phyloP scores from a whole-genome alignment of 2,888 invertebrate genomes.

The Agrochola litura region DNA sequence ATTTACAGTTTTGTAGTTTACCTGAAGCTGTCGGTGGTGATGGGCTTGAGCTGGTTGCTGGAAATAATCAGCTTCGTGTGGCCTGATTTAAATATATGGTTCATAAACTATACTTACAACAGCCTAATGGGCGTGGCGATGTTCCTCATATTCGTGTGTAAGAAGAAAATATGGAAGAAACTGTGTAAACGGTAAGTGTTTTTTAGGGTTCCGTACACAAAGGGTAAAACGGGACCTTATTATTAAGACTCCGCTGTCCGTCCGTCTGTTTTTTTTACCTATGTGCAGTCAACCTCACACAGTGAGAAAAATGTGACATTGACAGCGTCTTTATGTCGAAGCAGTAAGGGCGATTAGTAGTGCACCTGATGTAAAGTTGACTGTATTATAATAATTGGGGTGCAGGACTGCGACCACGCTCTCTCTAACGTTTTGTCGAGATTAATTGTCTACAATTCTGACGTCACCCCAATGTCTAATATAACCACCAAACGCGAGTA shows the following conservation, averaged over 20 bases:
- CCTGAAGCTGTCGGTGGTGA: constrained; percentile 83
- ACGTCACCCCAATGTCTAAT: too few relatives aligned
- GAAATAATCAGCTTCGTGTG: constrained; percentile 79
- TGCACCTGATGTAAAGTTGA: too few relatives aligned
- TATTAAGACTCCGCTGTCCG: too few relatives aligned
- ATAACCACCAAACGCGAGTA: too few relatives aligned
- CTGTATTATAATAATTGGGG: too few relatives aligned
- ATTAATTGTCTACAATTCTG: too few relatives aligned
- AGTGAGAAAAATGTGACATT: background rate
- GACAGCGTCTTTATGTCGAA: background rate
- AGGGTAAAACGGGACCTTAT: too few relatives aligned
- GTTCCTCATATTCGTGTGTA: constrained; percentile 85
- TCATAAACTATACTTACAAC: constrained; percentile 80
- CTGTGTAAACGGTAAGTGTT: constrained; percentile 76
- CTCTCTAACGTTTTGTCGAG: too few relatives aligned
- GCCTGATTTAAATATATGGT: constrained; percentile 75
- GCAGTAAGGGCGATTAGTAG: background rate
- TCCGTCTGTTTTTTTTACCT: background rate
- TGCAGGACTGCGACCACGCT: too few relatives aligned
- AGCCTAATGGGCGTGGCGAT: constrained; percentile 81
- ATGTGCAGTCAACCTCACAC: background rate
- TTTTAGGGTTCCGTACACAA: too few relatives aligned
- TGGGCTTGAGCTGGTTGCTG: constrained; percentile 86
- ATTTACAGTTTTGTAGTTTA: constrained; percentile 81
- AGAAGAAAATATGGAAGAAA: constrained; percentile 77